These are phyloP conservation scores for Melikaiella ostensackeni DNA, from an alignment of 2,888 invertebrate species.

Conservation along the genomic window DNA sequence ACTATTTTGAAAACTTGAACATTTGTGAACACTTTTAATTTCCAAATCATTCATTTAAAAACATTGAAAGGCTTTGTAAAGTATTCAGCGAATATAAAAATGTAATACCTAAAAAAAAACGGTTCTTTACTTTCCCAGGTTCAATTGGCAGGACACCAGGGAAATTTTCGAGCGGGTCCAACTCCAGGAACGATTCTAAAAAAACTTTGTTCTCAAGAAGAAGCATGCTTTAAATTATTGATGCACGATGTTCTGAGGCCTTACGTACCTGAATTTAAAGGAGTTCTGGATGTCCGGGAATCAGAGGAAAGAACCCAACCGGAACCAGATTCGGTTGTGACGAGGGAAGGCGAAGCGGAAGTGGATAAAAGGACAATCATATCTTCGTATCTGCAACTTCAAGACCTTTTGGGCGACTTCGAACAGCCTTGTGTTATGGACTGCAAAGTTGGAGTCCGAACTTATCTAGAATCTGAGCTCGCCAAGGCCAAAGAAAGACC, in stretches of 20 bases:
- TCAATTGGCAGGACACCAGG: constrained; percentile 97
- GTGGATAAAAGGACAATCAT: constrained; percentile 59
- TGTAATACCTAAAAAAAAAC: background rate
- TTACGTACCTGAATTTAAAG: constrained; percentile 95
- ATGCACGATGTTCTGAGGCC: constrained; percentile 94
- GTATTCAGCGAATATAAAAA: too few species aligned
- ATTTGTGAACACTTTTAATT: too few species aligned
- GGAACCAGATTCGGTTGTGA: constrained; percentile 44
- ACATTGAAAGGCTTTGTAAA: too few species aligned
- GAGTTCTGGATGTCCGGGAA: constrained; percentile 77
- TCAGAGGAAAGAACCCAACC: constrained; percentile 64
- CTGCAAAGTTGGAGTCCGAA: constrained; percentile 96
- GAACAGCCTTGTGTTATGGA: constrained; percentile 97
- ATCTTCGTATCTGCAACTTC: constrained; percentile 88
- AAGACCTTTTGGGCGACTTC: constrained; percentile 95
- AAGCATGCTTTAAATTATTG: constrained; percentile 89
- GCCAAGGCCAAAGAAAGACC: constrained; percentile 97
- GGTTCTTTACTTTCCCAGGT: constrained; percentile 58
- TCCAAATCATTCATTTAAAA: too few species aligned
- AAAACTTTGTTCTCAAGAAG: constrained; percentile 93
- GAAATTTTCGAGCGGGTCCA: constrained; percentile 95
- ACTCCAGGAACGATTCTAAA: constrained; percentile 96
- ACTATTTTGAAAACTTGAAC: too few species aligned
- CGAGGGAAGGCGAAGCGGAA: constrained; percentile 54
- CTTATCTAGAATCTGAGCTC: constrained; percentile 96